These are phyloP conservation scores for Borostomias antarcticus DNA, from an alignment of 2,797 vertebrate genomes.

Conservation along the genomic window DNA sequence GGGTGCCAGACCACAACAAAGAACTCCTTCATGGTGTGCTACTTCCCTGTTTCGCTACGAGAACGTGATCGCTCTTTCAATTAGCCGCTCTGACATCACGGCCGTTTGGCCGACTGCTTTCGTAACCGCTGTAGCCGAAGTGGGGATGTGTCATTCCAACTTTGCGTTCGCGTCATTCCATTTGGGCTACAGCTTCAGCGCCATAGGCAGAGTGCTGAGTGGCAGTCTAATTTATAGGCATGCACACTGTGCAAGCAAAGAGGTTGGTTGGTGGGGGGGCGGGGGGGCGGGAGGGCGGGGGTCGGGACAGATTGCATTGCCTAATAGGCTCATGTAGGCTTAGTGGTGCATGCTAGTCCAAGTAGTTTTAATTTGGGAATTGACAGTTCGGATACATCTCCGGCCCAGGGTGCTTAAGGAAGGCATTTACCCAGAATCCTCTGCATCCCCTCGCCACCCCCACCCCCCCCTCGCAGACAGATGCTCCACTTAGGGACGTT, in stretches of 20 bases:
- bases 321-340: slow-evolving; percentile 21
- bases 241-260: no score
- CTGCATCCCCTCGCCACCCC: slow-evolving; percentile 7
- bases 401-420: slow-evolving; percentile 35
- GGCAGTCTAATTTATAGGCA: not conserved
- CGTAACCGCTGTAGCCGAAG: slow-evolving; percentile 9
- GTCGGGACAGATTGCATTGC: slow-evolving; percentile 27
- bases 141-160: slow-evolving; percentile 23
- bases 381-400: slow-evolving; percentile 43
- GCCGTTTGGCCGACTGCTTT: slow-evolving; percentile 28
- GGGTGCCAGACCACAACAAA: no score
- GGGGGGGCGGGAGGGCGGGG: slow-evolving; percentile 30
- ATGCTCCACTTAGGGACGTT: not conserved
- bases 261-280: no score
- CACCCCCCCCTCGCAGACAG: not conserved
- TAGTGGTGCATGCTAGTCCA: slow-evolving; percentile 41
- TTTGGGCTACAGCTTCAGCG: slow-evolving; percentile 30
- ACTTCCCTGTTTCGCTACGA: no score
- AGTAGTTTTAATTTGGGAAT: slow-evolving; percentile 51
- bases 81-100: slow-evolving; percentile 16
- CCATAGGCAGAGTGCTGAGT: slow-evolving; percentile 44
- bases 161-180: slow-evolving; percentile 26
- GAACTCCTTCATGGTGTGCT: no score
- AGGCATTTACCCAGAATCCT: slow-evolving; percentile 36
- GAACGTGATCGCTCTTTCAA: no score